These are phyloP conservation scores for Eubucco bourcierii DNA, from an alignment of 2,113 vertebrate genomes.

Conservation along the genomic window DNA sequence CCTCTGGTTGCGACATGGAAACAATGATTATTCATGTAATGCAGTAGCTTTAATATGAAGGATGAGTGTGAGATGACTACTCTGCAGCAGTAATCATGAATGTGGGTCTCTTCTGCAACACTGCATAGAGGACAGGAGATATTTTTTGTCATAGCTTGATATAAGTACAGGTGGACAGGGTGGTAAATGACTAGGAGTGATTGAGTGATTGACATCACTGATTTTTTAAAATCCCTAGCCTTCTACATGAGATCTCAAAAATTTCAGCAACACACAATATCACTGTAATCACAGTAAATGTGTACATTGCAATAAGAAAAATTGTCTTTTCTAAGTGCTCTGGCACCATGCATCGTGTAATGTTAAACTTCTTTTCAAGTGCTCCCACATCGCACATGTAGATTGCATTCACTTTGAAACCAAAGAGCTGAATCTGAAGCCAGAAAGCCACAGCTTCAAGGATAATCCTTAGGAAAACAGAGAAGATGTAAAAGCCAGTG, in stretches of 20 bases:
- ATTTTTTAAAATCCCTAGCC: constrained; percentile 79
- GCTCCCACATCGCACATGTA: constrained; percentile 81
- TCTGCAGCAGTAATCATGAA: not conserved
- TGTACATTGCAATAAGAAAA: constrained; percentile 90
- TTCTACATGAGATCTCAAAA: constrained; percentile 86
- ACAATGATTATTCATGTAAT: not conserved
- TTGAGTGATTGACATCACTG: constrained; percentile 59
- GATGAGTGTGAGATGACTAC: not conserved
- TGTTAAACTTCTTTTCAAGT: constrained; percentile 78
- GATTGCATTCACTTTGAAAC: constrained; percentile 81
- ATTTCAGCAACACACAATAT: constrained; percentile 83
- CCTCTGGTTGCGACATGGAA: not conserved
- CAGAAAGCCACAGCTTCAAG: constrained; percentile 87
- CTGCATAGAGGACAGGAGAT: constrained; percentile 13
- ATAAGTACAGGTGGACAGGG: not conserved
- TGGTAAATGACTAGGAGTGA: not conserved
- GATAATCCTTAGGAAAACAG: constrained; percentile 85
- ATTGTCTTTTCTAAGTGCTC: constrained; percentile 92
- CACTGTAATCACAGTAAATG: constrained; percentile 87
- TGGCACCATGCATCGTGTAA: constrained; percentile 85
- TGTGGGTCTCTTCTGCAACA: not conserved
- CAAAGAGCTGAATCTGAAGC: constrained; percentile 89
- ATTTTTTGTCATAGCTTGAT: constrained; percentile 28
- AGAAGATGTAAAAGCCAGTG: constrained; percentile 84
- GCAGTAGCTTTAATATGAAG: not conserved